phyloP scores from a whole-genome alignment of 1,140 invertebrate species.

The Tetramorium parvispinum region DNA sequence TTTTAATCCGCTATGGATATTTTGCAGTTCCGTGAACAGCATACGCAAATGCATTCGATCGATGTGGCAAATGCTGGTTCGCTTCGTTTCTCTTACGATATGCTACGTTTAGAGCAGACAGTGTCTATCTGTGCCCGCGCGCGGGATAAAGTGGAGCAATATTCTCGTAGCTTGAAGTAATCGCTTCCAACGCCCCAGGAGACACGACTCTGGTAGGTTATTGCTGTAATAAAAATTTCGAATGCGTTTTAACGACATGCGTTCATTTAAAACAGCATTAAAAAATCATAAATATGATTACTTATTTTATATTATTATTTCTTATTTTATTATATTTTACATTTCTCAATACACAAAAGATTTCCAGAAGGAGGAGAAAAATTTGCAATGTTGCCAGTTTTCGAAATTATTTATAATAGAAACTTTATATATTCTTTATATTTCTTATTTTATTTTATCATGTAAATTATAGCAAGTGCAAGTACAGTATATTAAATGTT shows the following conservation, averaged over 20 bases:
- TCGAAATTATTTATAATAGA: conserved; percentile 16
- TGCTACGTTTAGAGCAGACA: conserved; percentile 49
- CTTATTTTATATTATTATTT: not conserved
- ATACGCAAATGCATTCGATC: conserved; percentile 46
- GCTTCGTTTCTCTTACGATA: conserved; percentile 49
- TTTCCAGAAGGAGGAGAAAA: not conserved
- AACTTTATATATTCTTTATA: not conserved
- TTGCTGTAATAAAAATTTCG: not conserved
- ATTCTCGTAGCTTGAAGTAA: conserved; percentile 15
- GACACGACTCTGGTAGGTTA: conserved; percentile 12
- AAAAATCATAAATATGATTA: conserved; percentile 2
- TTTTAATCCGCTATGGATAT: conserved; percentile 50
- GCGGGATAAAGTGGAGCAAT: conserved; percentile 29
- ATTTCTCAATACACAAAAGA: not conserved
- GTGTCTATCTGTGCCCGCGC: conserved; percentile 15
- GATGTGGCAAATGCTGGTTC: conserved; percentile 36
- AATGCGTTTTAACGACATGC: not conserved
- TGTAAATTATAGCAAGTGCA: not conserved
- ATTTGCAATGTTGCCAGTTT: not conserved
- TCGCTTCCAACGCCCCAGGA: not conserved
- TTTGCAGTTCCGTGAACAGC: conserved; percentile 54
- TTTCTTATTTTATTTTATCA: not conserved
- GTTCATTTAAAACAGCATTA: not conserved
- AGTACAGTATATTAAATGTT: not conserved
- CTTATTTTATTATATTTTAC: not conserved